Base-by-base conservation (phyloP, 1,140 invertebrate species). In the Bathynomus jamesi region DNA sequence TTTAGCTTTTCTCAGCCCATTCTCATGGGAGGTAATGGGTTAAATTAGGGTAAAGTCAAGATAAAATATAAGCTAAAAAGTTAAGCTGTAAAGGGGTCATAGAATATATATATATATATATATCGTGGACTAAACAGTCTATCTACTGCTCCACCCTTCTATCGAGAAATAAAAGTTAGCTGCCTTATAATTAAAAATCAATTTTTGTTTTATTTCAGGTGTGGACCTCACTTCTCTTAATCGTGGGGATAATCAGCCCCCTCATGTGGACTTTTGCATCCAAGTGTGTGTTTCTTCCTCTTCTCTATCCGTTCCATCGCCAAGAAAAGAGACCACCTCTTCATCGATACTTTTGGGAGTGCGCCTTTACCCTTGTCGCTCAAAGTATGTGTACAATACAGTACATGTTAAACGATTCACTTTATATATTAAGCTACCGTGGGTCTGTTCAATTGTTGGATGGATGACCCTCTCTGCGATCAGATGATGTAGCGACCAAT, bases 1-100 rank as follows among this genome's bases (percentile, higher is more conserved):
- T 21, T 73, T 78, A 0, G 79, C 80, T 13, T 78, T 81, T 32
- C 77, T 80, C 11, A 61, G 76, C 32, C 80, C 80, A 25, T 79
- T 80, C 60, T 68, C 72, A 10, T 62, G 62, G 46, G 62, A 79
- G 76, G 80, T 81, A 63, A 0, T 46, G 40, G 24, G 17, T 11
- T 29, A 4, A 30, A n/a, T n/a, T n/a, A n/a, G n/a, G n/a, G n/a
- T n/a, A 7, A 32, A 28, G 27, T 63, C 27, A 21, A 10, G 24
- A 63, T 63, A 10, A 8, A 21, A 63, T 10, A 63, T 21, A 63
- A 63, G 61, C 11, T 21, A 24, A 63, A 63, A 63, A 11, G n/a
- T 21, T n/a, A 10, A 10, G 24, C 61, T 24, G n/a, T 24, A 10
- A 21, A 21, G 10, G 8, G 8, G 11, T 8, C 24, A 21, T n/a